Evolutionary conservation across 2,888 invertebrate species (phyloP), one percentile per base, ranked within the genome.

Genomic region (Hartigia nigra): DNA sequence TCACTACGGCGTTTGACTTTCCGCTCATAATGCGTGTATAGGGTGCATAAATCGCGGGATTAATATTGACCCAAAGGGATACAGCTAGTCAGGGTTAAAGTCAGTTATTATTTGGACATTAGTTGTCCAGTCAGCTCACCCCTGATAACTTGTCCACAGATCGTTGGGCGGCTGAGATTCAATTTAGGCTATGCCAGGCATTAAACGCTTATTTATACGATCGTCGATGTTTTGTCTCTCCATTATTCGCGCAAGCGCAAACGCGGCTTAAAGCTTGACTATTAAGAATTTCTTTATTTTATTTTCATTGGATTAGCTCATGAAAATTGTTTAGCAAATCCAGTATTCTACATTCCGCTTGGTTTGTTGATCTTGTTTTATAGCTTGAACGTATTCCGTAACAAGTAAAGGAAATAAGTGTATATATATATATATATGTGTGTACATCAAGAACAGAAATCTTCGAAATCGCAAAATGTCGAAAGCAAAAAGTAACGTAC

Each of bases 81-180:
- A 0, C 72, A 23, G 55, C 32, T 31, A 11, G 32, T 34, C 31
- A 4, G 9, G 11, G 31, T 12, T 23, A 23, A 34, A 76, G 74
- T 14, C 14, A 31, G 31, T 11, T 23, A 14, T 4, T 12, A 35
- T 12, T n/a, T 74, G 81, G 88, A 84, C 89, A 88, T 82, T 86
- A 86, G 37, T 85, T 88, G 81, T 75, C 11, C 83, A 39, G 39
- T 37, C 37, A 69, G 76, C 69, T 76, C 80, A 77, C 81, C 87
- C 85, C 83, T 84, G 75, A 86, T 82, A 82, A 84, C 85, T 85
- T 82, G 81, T 85, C 83, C 85, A 83, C 85, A 84, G 84, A 84
- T 86, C 86, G 85, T 87, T 85, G 86, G 81, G 82, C 84, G 87
- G 85, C 88, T 84, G 86, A 86, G 88, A 90, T 90, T 90, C 89